A percentile compares a stretch with the other conserved stretches of the same genome.
These are phyloP conservation scores for Aporrectodea caliginosa DNA, from an alignment of 1,140 invertebrate species.

Conservation along the genomic window DNA sequence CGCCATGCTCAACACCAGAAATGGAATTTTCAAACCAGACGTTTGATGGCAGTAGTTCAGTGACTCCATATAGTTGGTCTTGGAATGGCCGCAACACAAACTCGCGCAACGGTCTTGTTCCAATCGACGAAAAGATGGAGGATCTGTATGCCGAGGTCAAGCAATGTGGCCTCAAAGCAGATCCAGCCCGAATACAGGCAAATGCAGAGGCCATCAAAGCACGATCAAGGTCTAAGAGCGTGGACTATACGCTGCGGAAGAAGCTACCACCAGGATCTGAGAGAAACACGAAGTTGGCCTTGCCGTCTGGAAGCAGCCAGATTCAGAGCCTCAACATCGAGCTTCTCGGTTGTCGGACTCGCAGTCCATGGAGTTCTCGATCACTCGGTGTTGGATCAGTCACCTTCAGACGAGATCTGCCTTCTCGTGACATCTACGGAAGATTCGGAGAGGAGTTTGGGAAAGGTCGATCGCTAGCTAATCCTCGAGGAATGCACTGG, in stretches of 20 bases:
- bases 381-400: neutral
- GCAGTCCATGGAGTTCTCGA: neutral
- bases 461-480: neutral
- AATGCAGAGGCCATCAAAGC: too few species aligned
- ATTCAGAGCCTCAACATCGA: neutral
- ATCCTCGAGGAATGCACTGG: neutral
- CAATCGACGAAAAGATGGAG: neutral
- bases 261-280: neutral
- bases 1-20: neutral
- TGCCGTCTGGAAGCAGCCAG: neutral
- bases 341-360: neutral
- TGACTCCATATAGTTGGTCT: neutral
- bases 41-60: neutral
- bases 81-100: neutral
- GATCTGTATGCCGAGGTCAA: neutral
- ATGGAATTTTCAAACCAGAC: neutral
- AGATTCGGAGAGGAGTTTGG: neutral
- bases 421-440: neutral
- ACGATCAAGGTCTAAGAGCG: neutral
- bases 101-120: neutral
- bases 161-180: neutral
- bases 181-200: neutral
- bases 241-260: neutral
- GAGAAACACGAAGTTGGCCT: too few species aligned
- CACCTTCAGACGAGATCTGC: neutral